Evolutionary conservation across 2,113 vertebrate genomes (phyloP), one percentile per base, ranked within the genome.

Genomic region (Campylomormyrus numenius): DNA sequence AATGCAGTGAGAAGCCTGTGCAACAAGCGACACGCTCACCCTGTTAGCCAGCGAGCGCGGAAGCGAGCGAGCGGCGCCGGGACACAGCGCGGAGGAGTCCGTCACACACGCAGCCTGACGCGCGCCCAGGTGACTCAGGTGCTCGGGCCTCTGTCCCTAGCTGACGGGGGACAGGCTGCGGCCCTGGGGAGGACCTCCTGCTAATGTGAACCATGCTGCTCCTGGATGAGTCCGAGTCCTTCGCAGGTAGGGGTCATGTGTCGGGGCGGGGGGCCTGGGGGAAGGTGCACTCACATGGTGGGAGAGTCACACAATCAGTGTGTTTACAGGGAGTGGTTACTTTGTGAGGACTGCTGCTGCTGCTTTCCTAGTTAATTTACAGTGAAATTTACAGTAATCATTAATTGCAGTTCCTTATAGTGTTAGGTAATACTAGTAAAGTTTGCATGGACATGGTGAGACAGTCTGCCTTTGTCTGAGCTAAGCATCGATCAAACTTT

Each of bases 191-290:
- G 1, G 19, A 66, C 45, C 21, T 86, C 49, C 86, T 21, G 39
- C 15, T 19, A 42, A 45, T 42, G 31, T 46, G 89, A 88, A 90
- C 52, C 90, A 93, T 95, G 93, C 92, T 95, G 77, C 92, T 95
- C 46, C 92, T 94, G 91, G 94, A 93, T 92, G 93, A 94, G 84
- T 88, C 92, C 45, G 92, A 94, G 92, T 93, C 91, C 42, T 94
- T 94, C 90, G 85, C 93, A 95, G 93, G 94, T 93, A 92, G 91
- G 93, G 85, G 74, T 35, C 62, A 70, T 70, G 9, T 31, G 31
- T 17, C 15, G 3, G 70, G 27, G 13, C 15, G 27, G 35, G 74
- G 35, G 13, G 35, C 35, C 15, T 0, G 15, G 15, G 2, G 31
- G 11, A 77, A 42, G 35, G 15, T 0, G 3, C 27, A 0, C 3